Evolutionary conservation across 2,888 invertebrate species (phyloP).

Genomic region (Acleris literana): DNA sequence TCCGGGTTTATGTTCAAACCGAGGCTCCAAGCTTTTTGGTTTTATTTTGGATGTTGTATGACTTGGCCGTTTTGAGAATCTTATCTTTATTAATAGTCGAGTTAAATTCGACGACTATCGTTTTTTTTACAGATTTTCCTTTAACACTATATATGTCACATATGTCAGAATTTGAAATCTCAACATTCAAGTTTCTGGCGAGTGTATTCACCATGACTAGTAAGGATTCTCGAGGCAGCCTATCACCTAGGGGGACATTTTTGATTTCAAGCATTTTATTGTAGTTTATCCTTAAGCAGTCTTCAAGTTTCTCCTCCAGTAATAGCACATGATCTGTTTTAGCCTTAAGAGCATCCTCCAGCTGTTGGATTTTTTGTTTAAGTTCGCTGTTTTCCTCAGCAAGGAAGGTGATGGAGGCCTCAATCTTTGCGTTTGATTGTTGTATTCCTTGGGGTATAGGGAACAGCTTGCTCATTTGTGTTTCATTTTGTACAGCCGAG

Average conservation of each 20-base stretch:
- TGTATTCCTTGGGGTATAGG: no score
- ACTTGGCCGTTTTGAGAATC: constrained; percentile 37
- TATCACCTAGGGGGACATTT: no score
- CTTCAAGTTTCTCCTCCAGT: no score
- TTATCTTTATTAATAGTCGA: constrained; percentile 39
- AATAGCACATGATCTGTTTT: no score
- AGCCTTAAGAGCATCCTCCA: no score
- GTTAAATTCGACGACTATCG: neutral
- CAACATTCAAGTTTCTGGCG: constrained; percentile 27
- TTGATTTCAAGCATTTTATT: no score
- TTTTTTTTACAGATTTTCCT: constrained; percentile 25
- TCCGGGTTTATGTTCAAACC: constrained; percentile 18
- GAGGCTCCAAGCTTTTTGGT: constrained; percentile 36
- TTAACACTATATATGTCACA: constrained; percentile 39
- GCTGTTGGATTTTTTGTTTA: no score
- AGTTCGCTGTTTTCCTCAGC: no score
- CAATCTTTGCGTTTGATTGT: no score
- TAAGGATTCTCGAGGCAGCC: constrained; percentile 28
- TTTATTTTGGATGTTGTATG: constrained; percentile 39
- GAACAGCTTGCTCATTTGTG: constrained; percentile 9
- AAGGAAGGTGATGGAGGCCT: no score
- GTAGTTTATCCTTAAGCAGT: no score
- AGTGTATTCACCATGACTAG: constrained; percentile 31
- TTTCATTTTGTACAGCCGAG: neutral
- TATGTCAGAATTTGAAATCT: constrained; percentile 31